Evolutionary conservation across 2,888 invertebrate genomes (phyloP).

Genomic region (Taenaris catops): DNA sequence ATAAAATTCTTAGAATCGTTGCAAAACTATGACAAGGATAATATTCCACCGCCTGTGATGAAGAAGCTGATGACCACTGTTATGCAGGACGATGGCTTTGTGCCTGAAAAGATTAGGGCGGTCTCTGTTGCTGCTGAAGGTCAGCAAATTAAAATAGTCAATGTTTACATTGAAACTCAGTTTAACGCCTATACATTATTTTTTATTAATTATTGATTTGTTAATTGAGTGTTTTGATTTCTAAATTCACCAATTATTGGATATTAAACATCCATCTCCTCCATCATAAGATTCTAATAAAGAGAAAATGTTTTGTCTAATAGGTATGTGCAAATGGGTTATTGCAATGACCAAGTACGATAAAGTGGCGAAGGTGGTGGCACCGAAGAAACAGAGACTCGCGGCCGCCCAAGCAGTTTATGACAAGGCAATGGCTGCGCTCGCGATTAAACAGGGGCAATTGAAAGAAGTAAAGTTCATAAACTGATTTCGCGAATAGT

Average conservation of each 20-base stretch:
- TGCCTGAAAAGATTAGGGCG: conserved; percentile 92
- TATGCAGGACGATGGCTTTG: conserved; percentile 91
- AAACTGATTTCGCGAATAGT: too few species aligned
- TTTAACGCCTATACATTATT: too few species aligned
- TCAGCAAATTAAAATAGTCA: too few species aligned
- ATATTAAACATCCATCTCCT: too few species aligned
- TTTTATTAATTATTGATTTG: too few species aligned
- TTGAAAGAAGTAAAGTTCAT: conserved; percentile 82
- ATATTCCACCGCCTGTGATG: conserved; percentile 91
- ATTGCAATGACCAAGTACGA: conserved; percentile 97
- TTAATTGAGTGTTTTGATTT: too few species aligned
- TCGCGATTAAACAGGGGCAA: conserved; percentile 88
- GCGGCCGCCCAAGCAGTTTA: conserved; percentile 92
- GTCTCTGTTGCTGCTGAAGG: conserved; percentile 96
- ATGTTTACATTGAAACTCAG: too few species aligned
- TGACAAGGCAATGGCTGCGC: conserved; percentile 84
- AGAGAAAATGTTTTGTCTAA: neutral
- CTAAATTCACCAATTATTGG: too few species aligned
- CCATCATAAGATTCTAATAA: too few species aligned
- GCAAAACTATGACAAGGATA: conserved; percentile 95
- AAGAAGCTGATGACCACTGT: conserved; percentile 91
- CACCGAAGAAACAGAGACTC: conserved; percentile 95
- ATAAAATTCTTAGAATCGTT: conserved; percentile 94
- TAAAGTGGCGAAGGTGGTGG: conserved; percentile 93
- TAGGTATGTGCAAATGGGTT: conserved; percentile 95